A percentile compares a stretch with the other conserved stretches of the same genome.
Evolutionary conservation across 2,888 invertebrate species (phyloP).

Genomic region (Electrophaes corylata): DNA sequence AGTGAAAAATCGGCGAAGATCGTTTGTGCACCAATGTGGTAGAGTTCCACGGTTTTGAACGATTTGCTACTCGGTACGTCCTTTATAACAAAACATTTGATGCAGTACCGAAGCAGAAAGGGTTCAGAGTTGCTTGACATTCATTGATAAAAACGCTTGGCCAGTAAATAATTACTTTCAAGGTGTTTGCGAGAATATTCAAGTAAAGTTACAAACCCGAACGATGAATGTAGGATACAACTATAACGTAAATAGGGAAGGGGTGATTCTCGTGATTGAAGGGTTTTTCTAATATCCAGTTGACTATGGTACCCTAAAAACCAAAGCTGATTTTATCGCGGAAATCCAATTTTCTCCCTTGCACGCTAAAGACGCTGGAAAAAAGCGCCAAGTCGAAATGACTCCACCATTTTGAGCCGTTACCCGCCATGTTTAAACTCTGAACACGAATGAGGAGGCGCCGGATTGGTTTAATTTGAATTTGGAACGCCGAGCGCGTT

Average conservation of each 20-base stretch:
- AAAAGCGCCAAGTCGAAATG: constrained; percentile 82
- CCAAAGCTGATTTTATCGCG: constrained; percentile 82
- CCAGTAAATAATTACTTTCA: no score
- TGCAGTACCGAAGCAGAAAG: no score
- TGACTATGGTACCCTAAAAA: constrained; percentile 34
- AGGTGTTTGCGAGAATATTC: no score
- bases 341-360: constrained; percentile 84
- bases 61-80: background rate
- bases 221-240: no score
- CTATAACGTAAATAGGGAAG: background rate
- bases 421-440: constrained; percentile 80
- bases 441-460: constrained; percentile 84
- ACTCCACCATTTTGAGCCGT: constrained; percentile 80
- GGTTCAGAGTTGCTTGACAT: no score
- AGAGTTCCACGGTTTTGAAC: constrained; percentile 16
- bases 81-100: no score
- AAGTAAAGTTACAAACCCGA: no score
- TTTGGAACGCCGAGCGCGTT: constrained; percentile 76
- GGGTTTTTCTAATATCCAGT: constrained; percentile 26
- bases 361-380: constrained; percentile 83
- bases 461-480: constrained; percentile 84
- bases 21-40: background rate
- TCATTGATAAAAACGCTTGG: no score
- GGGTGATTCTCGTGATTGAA: no score
- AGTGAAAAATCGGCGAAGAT: constrained; percentile 55